These are phyloP conservation scores for Elysia crispata DNA, from an alignment of 2,888 invertebrate genomes.

Conservation along the genomic window DNA sequence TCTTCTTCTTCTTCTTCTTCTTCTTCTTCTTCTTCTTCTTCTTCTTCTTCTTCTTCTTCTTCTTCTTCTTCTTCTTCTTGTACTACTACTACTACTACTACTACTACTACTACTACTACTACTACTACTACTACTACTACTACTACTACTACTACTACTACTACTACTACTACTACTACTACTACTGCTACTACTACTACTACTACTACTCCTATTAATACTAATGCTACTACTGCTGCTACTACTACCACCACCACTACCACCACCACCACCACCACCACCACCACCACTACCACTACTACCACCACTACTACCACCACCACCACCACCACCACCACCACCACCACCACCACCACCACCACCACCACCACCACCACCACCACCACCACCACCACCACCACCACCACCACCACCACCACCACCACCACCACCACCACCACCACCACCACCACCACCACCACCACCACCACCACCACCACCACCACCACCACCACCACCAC, in stretches of 20 bases:
- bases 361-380: not conserved
- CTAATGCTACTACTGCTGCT: too few species aligned
- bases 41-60: slow-evolving; percentile 4
- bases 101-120: too few species aligned
- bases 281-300: too few species aligned
- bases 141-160: too few species aligned
- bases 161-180: not conserved
- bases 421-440: not conserved
- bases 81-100: not conserved
- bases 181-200: too few species aligned
- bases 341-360: too few species aligned
- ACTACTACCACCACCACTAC: too few species aligned
- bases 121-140: too few species aligned
- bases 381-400: not conserved
- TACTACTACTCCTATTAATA: too few species aligned
- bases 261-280: slow-evolving; percentile 13
- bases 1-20: slow-evolving; percentile 9
- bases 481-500: not conserved
- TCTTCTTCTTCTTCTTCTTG: slow-evolving; percentile 1
- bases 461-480: not conserved
- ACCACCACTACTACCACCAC: not conserved
- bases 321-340: too few species aligned
- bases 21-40: slow-evolving; percentile 9
- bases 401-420: not conserved
- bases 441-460: not conserved